phyloP scores from a whole-genome alignment of 1,140 invertebrate genomes.

The Cheumatopsyche charites region DNA sequence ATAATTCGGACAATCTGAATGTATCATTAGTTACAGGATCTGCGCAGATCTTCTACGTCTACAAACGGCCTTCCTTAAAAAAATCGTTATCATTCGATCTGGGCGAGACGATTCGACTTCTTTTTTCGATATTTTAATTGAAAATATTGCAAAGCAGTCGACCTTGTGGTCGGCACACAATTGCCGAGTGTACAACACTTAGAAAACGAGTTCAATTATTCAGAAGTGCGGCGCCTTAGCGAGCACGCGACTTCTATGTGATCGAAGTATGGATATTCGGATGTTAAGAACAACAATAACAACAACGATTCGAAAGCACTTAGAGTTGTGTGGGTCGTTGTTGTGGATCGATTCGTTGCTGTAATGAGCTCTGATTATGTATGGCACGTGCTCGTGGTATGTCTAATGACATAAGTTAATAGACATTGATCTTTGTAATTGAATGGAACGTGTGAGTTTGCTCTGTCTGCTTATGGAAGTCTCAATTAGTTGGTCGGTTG shows the following conservation, averaged over 20 bases:
- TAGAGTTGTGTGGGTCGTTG: too few relatives aligned
- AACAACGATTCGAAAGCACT: too few relatives aligned
- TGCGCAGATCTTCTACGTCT: not conserved
- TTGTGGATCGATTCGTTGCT: too few relatives aligned
- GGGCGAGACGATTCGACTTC: slow-evolving; percentile 42
- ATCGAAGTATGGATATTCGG: slow-evolving; percentile 2
- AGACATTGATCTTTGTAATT: too few relatives aligned
- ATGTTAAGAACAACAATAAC: not conserved
- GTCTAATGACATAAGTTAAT: too few relatives aligned
- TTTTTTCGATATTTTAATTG: slow-evolving; percentile 42
- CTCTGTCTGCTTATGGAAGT: too few relatives aligned
- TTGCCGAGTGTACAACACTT: slow-evolving; percentile 39
- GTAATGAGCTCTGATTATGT: too few relatives aligned
- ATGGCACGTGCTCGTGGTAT: too few relatives aligned
- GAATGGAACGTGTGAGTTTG: too few relatives aligned
- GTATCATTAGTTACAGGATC: too few relatives aligned
- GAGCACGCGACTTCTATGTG: slow-evolving; percentile 35
- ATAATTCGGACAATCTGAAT: too few relatives aligned
- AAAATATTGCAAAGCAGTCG: slow-evolving; percentile 42
- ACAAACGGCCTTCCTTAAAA: slow-evolving; percentile 25
- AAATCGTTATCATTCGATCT: slow-evolving; percentile 42
- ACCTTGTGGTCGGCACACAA: slow-evolving; percentile 33
- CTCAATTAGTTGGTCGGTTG: too few relatives aligned
- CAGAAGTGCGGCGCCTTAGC: slow-evolving; percentile 31
- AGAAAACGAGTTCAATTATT: slow-evolving; percentile 47